Base-by-base conservation (phyloP, 2,888 invertebrate genomes). In the Amphiduros pacificus region DNA sequence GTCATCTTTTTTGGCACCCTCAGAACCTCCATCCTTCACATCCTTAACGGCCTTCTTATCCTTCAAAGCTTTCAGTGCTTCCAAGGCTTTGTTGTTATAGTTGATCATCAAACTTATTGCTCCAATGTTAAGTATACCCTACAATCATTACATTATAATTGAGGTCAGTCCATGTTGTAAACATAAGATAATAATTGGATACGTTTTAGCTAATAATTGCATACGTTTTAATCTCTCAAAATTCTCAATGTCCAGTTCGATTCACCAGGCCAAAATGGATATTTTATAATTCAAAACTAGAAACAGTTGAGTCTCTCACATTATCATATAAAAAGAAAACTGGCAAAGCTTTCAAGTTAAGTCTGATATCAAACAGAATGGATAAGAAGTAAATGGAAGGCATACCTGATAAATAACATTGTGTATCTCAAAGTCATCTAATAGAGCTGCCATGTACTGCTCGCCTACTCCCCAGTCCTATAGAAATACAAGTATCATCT, bases 91-190 rank as follows among this genome's bases (percentile, higher is more conserved):
- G 61, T 77, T 79, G 24, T 69, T 66, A 58, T 71, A 62, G 11
- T 74, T 74, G 49, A 78, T 74, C 68, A 69, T 67, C 14, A 67
- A 55, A 61, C 79, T 74, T 4, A 78, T 56, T 4, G 76, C 76
- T 53, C 77, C 79, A n/a, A 79, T 66, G 54, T 75, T 72, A 61
- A 69, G 67, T 44, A 78, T 65, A 26, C 77, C 79, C 79, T 79
- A 68, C 14, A 64, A 51, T 20, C 49, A 54, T 49, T 49, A 49
- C 6, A 9, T 22, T 20, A 14, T 22, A 9, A 17, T 20, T 20
- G 22, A 49, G 9, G 9, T 9, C 49, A 17, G 9, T 20, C 9
- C 49, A 9, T 20, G 20, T 20, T 22, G 9, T 17, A 20, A 9
- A 49, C 49, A 14, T 17, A 49, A 49, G 6, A 49, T 22, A 22